Base-by-base conservation (phyloP, 2,888 invertebrate species). In the Troides aeacus region DNA sequence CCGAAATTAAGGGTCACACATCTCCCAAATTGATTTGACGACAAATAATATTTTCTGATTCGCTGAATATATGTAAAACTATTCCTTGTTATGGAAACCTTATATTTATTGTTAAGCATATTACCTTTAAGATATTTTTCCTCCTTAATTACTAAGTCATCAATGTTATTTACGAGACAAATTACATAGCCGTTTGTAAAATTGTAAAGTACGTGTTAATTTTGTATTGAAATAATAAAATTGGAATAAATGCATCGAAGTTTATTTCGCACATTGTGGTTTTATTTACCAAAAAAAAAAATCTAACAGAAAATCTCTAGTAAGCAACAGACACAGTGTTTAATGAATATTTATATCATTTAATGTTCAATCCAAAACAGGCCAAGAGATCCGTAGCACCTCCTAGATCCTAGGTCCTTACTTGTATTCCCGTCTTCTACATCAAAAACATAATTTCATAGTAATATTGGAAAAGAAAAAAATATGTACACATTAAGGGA, bases 141-240 rank as follows among this genome's bases (percentile, higher is more conserved):
- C 69, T 73, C 70, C 65, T 62, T 65, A 65, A 50, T 65, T 30
- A 46, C 30, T 66, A 66, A 70, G 65, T 46, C 61, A 57, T n/a
- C 61, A 62, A 62, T 30, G 56, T 63, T 53, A 39, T 61, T 53
- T 36, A 62, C 50, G 62, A 23, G 36, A 50, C 30, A 39, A 66
- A 23, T 59, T 69, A 42, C 62, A 56, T 66, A 66, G 62, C 53
- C 62, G 67, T 87, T 84, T 84, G 78, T 86, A 85, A 79, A 46
- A 46, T 82, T 83, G 84, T 82, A 56, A 56, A 21, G 56, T 79
- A 86, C 85, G 81, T 46, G 46, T 46, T 85, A 86, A 87, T 86
- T 88, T 88, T 85, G 80, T 86, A 90, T 87, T 89, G 89, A 89
- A 88, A 80, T 86, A 90, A 88, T 89, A 89, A 89, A 88, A 84